Conservation (phyloP, 2,888 invertebrate species). For the Frankliniella intonsa region DNA sequence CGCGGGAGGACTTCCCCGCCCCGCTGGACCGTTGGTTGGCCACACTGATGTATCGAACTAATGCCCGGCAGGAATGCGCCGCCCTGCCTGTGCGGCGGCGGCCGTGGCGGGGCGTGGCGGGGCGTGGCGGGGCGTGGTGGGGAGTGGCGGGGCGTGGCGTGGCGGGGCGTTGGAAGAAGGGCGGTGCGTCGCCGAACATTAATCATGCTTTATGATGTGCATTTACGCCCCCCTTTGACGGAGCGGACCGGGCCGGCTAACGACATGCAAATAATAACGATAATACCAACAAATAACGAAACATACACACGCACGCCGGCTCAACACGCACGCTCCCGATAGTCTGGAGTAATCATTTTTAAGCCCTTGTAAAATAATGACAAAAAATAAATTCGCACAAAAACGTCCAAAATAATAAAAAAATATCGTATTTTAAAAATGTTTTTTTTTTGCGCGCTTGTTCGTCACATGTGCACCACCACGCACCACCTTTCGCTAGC, state of each 20-base stretch:
- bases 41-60: slow-evolving; percentile 12
- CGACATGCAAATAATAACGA: background rate
- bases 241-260: background rate
- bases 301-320: too few relatives aligned
- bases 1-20: background rate
- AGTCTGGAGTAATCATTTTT: too few relatives aligned
- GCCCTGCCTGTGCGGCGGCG: background rate
- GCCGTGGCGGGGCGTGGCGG: background rate
- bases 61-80: background rate
- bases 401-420: too few relatives aligned
- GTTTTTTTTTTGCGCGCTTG: too few relatives aligned
- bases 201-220: slow-evolving; percentile 15
- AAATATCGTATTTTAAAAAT: too few relatives aligned
- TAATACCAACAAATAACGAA: background rate
- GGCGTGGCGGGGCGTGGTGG: background rate
- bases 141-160: too few relatives aligned
- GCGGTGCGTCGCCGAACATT: background rate
- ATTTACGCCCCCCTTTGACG: slow-evolving; percentile 8
- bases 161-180: background rate
- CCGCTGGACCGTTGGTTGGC: background rate
- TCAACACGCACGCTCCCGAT: too few relatives aligned
- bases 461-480: too few relatives aligned
- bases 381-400: too few relatives aligned
- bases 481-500: too few relatives aligned
- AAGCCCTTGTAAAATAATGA: too few relatives aligned